These are phyloP conservation scores for Arvicanthis niloticus DNA, from an alignment of 2,113 vertebrate genomes.

Conservation along the genomic window DNA sequence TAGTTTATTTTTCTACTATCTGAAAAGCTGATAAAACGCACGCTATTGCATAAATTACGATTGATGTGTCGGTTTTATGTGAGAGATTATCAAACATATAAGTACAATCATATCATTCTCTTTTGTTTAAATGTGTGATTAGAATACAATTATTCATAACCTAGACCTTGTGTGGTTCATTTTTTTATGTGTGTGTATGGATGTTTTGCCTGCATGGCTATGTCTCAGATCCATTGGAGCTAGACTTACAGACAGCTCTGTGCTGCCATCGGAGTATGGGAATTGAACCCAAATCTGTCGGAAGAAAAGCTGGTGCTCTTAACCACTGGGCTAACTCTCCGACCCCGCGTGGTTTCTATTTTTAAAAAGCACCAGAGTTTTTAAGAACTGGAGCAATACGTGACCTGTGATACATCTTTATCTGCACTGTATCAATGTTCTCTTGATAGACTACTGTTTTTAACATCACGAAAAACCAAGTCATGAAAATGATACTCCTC, in stretches of 20 bases:
- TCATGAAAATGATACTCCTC: slow-evolving; percentile 22
- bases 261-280: too few relatives aligned
- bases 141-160: neutral
- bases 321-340: too few relatives aligned
- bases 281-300: too few relatives aligned
- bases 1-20: neutral
- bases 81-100: neutral
- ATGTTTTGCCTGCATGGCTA: too few relatives aligned
- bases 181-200: too few relatives aligned
- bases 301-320: too few relatives aligned
- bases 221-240: too few relatives aligned
- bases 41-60: neutral
- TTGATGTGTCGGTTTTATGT: neutral
- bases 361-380: neutral
- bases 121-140: neutral
- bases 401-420: neutral
- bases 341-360: neutral
- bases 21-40: neutral
- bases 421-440: slow-evolving; percentile 1
- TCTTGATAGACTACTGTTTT: slow-evolving; percentile 43
- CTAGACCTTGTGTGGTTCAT: neutral
- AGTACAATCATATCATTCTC: neutral
- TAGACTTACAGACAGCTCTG: too few relatives aligned
- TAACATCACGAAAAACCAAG: neutral
- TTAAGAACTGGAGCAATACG: neutral